Percentiles rank a stretch among this genome's conserved stretches.
phyloP scores from a whole-genome alignment of 2,113 vertebrate genomes.

The Zeus faber region DNA sequence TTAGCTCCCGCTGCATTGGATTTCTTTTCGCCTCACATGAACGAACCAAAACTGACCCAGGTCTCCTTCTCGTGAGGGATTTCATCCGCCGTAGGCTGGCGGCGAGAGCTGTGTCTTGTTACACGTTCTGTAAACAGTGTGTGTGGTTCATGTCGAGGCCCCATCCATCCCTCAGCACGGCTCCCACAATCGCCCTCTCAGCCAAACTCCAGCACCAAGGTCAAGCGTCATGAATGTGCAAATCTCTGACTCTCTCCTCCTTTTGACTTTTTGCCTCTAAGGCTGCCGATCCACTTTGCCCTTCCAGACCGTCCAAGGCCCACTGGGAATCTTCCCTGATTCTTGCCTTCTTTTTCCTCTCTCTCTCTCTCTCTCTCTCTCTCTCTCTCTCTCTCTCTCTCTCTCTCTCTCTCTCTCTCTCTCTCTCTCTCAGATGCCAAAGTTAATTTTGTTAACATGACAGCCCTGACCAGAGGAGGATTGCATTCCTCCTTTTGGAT shows the following conservation, averaged over 20 bases:
- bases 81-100: no score
- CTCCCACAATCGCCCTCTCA: not conserved
- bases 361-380: conserved; percentile 21
- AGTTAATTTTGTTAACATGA: conserved; percentile 87
- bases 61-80: no score
- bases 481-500: conserved; percentile 92
- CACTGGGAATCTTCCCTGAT: conserved; percentile 15
- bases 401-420: conserved; percentile 9
- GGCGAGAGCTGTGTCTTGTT: no score
- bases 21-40: no score
- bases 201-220: conserved; percentile 14
- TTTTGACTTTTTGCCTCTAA: no score
- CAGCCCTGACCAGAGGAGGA: conserved; percentile 84
- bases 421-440: conserved; percentile 76
- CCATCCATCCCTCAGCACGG: not conserved
- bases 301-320: conserved; percentile 4
- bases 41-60: no score
- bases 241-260: conserved; percentile 10
- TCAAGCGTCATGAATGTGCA: conserved; percentile 38
- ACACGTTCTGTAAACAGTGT: no score
- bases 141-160: not conserved
- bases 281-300: conserved; percentile 6
- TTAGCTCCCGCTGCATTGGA: no score
- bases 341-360: conserved; percentile 36
- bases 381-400: conserved; percentile 30